Conservation (phyloP, 2,888 invertebrate genomes). For the Lobophora halterata region DNA sequence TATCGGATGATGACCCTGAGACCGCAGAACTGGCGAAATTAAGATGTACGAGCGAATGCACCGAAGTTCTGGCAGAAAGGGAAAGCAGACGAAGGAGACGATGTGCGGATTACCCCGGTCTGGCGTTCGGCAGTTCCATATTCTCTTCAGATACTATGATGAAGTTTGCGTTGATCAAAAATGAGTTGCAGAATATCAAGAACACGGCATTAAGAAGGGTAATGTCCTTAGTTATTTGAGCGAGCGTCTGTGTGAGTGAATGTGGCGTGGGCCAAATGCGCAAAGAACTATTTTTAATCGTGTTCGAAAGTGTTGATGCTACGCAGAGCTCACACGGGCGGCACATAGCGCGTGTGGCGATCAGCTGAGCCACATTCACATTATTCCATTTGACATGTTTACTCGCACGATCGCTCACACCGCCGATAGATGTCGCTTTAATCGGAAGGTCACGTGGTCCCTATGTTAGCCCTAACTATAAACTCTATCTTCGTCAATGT, state of each 20-base stretch:
- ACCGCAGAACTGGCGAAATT: conserved; percentile 90
- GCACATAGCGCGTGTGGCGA: conserved; percentile 58
- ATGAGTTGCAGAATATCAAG: conserved; percentile 98
- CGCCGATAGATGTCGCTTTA: conserved; percentile 67
- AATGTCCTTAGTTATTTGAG: conserved; percentile 80
- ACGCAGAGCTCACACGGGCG: conserved; percentile 40
- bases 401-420: conserved; percentile 50
- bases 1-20: conserved; percentile 86
- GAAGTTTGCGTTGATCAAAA: conserved; percentile 98
- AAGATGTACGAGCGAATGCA: conserved; percentile 93
- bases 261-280: conserved; percentile 71
- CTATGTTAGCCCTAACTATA: conserved; percentile 32
- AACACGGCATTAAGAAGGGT: conserved; percentile 98
- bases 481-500: no score
- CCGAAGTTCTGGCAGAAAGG: conserved; percentile 92
- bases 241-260: conserved; percentile 55
- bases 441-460: conserved; percentile 37
- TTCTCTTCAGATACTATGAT: conserved; percentile 98
- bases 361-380: conserved; percentile 76
- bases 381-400: conserved; percentile 75
- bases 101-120: conserved; percentile 95
- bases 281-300: conserved; percentile 74
- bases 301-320: conserved; percentile 57
- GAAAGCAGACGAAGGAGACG: conserved; percentile 88
- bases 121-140: conserved; percentile 94